Percentiles rank a stretch among this genome's conserved stretches.
phyloP scores from a whole-genome alignment of 2,797 vertebrate species.

The Channa striata region DNA sequence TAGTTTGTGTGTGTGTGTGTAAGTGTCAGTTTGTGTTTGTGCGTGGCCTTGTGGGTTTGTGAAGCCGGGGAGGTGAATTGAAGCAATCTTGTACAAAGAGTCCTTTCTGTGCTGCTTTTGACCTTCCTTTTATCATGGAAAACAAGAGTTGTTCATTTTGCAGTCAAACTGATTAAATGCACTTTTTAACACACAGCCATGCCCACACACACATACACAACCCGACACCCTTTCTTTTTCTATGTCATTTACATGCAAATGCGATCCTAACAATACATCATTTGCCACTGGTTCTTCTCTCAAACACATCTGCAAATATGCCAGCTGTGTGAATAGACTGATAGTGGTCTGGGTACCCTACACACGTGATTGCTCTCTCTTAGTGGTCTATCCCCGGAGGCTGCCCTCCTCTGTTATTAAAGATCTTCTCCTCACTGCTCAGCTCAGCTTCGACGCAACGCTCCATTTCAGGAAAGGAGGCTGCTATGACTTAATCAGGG shows the following conservation, averaged over 20 bases:
- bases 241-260: not conserved
- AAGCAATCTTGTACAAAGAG: not conserved
- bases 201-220: not conserved
- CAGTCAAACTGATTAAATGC: not conserved
- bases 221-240: not conserved
- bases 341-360: conserved; percentile 21
- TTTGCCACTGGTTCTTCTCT: not conserved
- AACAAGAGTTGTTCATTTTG: conserved; percentile 14
- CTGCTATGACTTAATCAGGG: conserved; percentile 78
- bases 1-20: not conserved
- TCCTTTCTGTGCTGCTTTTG: not conserved
- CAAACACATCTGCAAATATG: conserved; percentile 16
- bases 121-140: conserved; percentile 31
- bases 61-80: not conserved
- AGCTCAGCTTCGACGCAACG: conserved; percentile 43
- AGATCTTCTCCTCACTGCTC: conserved; percentile 43
- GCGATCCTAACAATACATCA: not conserved
- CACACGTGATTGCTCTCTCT: conserved; percentile 53
- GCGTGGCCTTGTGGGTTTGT: not conserved
- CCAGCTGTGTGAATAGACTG: too few species aligned
- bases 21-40: not conserved
- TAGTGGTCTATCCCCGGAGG: conserved; percentile 56
- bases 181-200: not conserved
- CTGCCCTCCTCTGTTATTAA: conserved; percentile 46
- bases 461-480: conserved; percentile 67